Evolutionary conservation across 2,797 vertebrate species (phyloP).

Genomic region (Taeniopygia guttata): DNA sequence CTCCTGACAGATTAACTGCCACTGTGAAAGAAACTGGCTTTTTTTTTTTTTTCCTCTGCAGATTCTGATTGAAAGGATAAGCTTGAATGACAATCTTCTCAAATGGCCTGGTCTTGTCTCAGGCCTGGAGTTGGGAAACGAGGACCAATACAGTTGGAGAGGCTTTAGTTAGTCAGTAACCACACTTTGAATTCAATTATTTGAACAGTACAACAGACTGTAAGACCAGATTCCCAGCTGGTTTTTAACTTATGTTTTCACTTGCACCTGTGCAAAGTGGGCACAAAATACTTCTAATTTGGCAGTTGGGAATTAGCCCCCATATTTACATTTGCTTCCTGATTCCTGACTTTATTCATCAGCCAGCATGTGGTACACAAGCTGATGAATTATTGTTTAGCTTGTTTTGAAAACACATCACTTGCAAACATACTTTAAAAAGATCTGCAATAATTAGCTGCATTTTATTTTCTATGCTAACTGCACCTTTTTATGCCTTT

Average conservation of each 20-base stretch:
- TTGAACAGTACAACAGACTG: constrained; percentile 38
- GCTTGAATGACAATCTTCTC: constrained; percentile 74
- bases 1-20: constrained; percentile 87
- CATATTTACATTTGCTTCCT: constrained; percentile 35
- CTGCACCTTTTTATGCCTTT: constrained; percentile 37
- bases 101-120: constrained; percentile 67
- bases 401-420: constrained; percentile 55
- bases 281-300: constrained; percentile 60
- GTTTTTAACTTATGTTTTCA: constrained; percentile 49
- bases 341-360: constrained; percentile 69
- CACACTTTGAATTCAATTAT: constrained; percentile 57
- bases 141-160: constrained; percentile 47
- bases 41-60: constrained; percentile 45
- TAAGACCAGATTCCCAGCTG: constrained; percentile 53
- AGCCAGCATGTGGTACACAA: constrained; percentile 45
- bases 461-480: constrained; percentile 47
- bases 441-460: constrained; percentile 52
- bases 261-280: constrained; percentile 64
- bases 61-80: constrained; percentile 72
- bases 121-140: constrained; percentile 59
- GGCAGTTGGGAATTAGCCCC: constrained; percentile 53
- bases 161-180: constrained; percentile 59
- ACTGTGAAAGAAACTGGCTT: constrained; percentile 79
- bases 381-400: constrained; percentile 52
- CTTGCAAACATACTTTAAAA: constrained; percentile 42